A percentile compares a stretch with the other conserved stretches of the same genome.
phyloP scores from a whole-genome alignment of 1,140 invertebrate genomes.

The Carposina sasakii region DNA sequence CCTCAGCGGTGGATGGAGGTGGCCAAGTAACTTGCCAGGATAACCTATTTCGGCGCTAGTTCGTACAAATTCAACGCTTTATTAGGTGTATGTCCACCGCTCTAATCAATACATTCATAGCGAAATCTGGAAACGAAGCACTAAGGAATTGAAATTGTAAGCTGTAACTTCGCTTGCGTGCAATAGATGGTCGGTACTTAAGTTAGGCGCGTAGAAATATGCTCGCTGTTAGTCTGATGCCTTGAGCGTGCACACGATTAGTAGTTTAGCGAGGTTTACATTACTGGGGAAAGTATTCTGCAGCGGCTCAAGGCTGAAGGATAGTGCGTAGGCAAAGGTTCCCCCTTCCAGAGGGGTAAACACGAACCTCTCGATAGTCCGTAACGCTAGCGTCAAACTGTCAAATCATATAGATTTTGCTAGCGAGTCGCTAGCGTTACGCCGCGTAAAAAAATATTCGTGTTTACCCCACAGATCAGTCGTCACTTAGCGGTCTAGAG shows the following conservation, averaged over 20 bases:
- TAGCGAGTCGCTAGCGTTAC: too few relatives aligned
- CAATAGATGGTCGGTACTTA: constrained; percentile 55
- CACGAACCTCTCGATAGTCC: too few relatives aligned
- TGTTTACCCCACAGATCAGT: too few relatives aligned
- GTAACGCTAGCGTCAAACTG: too few relatives aligned
- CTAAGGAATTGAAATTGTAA: constrained; percentile 62
- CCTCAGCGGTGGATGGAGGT: too few relatives aligned
- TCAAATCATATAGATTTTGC: too few relatives aligned
- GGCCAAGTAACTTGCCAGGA: too few relatives aligned
- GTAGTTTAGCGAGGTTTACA: too few relatives aligned
- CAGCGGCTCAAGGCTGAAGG: constrained; percentile 26
- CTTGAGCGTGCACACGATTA: too few relatives aligned
- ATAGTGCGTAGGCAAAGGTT: constrained; percentile 39
- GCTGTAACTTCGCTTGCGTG: constrained; percentile 52
- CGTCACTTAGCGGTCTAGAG: constrained; percentile 54
- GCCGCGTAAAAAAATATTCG: too few relatives aligned
- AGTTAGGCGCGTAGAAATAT: constrained; percentile 45
- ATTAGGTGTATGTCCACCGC: constrained; percentile 5
- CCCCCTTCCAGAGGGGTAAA: constrained; percentile 37
- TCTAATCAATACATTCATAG: constrained; percentile 10
- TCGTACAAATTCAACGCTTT: background rate
- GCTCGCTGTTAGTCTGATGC: constrained; percentile 31
- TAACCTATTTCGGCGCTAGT: too few relatives aligned
- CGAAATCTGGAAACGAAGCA: constrained; percentile 39
- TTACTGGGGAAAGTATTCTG: too few relatives aligned